These are phyloP conservation scores for Pagetopsis macropterus DNA, from an alignment of 2,797 vertebrate genomes.

Conservation along the genomic window DNA sequence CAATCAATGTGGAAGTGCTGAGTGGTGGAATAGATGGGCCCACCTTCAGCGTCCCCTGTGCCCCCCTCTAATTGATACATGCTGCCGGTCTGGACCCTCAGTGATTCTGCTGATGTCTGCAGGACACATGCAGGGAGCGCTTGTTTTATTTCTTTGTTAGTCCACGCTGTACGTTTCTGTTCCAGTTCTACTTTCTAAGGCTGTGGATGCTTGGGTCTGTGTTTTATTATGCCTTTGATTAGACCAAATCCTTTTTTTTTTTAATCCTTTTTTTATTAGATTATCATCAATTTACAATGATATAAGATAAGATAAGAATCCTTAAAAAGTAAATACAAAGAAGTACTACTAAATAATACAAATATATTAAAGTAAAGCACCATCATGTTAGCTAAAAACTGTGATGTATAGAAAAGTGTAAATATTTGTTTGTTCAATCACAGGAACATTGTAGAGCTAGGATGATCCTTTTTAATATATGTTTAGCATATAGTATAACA, in stretches of 20 bases:
- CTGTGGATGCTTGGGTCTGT: conserved; percentile 1
- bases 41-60: conserved; percentile 65
- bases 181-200: conserved; percentile 6
- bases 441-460: conserved; percentile 6
- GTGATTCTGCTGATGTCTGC: conserved; percentile 72
- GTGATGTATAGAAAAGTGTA: too few species aligned
- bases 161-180: conserved; percentile 33
- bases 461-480: not conserved
- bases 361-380: too few species aligned
- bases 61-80: conserved; percentile 73
- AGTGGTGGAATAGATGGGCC: conserved; percentile 71
- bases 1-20: conserved; percentile 80
- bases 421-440: conserved; percentile 19
- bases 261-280: not conserved
- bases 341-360: too few species aligned
- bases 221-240: not conserved
- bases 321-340: not conserved
- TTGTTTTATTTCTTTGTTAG: not conserved
- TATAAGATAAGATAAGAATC: not conserved
- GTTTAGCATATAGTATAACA: too few species aligned
- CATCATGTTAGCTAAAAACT: too few species aligned
- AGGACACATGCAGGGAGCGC: conserved; percentile 38
- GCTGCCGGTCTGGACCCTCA: conserved; percentile 62
- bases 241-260: not conserved
- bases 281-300: not conserved